Evolutionary conservation across 2,113 vertebrate species (phyloP), one percentile per base, ranked within the genome.

Genomic region (Larimichthys polyactis): DNA sequence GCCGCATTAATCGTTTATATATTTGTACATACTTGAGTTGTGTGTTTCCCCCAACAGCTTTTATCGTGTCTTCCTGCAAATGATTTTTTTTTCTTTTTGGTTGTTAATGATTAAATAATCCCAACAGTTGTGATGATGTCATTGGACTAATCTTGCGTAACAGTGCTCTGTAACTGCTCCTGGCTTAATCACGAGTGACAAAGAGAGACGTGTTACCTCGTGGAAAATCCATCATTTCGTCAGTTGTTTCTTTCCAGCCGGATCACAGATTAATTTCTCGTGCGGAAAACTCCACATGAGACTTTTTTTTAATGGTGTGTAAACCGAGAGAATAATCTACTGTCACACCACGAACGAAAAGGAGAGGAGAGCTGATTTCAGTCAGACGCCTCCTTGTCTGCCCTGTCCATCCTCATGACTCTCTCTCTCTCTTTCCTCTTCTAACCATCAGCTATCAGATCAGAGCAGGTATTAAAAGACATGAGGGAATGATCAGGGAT

Each of bases 391-490:
- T 24, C 24, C 2, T 64, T 14, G 81, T 77, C 14, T 49, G 36
- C 76, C 75, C 59, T 0, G 51, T 66, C 19, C 55, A 32, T 0
- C 54, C 43, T 27, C 48, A 46, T 27, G 24, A 55, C 67, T 59
- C 46, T 51, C 24, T 27, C 32, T 36, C 46, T 51, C 24, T 36
- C 0, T 36, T 36, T 36, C 36, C 36, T 11, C 9, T 0, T 36
- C 74, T 58, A n/a, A 29, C 9, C 69, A 49, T 8, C 5, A 4
- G 3, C 20, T 60, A 32, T 70, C 76, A 64, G 55, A 63, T 71
- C 32, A 48, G 66, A 78, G 59, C 73, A 69, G 79, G 63, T 74
- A 24, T 73, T 74, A 59, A 7, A 63, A 63, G 43, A 63, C 43
- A 65, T 52, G 17, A 44, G 4, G 55, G 36, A 11, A 40, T 67